Evolutionary conservation across 2,888 invertebrate species (phyloP).

Genomic region (Pachymerium ferrugineum): DNA sequence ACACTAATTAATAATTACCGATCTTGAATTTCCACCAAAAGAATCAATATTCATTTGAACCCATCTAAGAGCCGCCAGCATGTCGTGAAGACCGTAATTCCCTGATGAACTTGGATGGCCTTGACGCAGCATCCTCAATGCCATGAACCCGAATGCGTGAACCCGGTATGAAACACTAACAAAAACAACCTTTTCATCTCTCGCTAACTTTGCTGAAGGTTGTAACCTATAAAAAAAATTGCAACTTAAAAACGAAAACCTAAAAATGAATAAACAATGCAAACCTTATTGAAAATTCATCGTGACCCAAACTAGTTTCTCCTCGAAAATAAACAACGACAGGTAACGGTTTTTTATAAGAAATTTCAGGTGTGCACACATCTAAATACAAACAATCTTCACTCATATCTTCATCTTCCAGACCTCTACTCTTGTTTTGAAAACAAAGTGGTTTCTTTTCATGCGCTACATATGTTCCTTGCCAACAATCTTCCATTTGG

Average conservation of each 20-base stretch:
- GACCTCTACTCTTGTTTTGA: constrained; percentile 49
- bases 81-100: constrained; percentile 78
- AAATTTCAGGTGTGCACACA: constrained; percentile 60
- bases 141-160: constrained; percentile 66
- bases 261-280: neutral
- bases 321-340: constrained; percentile 40
- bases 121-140: constrained; percentile 59
- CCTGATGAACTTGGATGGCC: constrained; percentile 68
- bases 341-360: constrained; percentile 37
- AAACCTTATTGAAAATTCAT: constrained; percentile 36
- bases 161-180: constrained; percentile 80
- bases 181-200: constrained; percentile 72
- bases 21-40: constrained; percentile 71
- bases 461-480: constrained; percentile 58
- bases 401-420: constrained; percentile 36
- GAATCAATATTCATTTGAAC: constrained; percentile 71
- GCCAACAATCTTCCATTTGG: constrained; percentile 40
- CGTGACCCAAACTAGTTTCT: constrained; percentile 38
- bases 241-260: too few relatives aligned
- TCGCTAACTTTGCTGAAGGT: constrained; percentile 70
- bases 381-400: constrained; percentile 72
- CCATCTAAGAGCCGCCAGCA: constrained; percentile 71
- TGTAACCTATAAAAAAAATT: constrained; percentile 48
- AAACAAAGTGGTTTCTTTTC: constrained; percentile 57
- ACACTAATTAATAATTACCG: constrained; percentile 34